Evolutionary conservation across 2,888 invertebrate genomes (phyloP), one percentile per base, ranked within the genome.

Genomic region (Caradrina clavipalpis): DNA sequence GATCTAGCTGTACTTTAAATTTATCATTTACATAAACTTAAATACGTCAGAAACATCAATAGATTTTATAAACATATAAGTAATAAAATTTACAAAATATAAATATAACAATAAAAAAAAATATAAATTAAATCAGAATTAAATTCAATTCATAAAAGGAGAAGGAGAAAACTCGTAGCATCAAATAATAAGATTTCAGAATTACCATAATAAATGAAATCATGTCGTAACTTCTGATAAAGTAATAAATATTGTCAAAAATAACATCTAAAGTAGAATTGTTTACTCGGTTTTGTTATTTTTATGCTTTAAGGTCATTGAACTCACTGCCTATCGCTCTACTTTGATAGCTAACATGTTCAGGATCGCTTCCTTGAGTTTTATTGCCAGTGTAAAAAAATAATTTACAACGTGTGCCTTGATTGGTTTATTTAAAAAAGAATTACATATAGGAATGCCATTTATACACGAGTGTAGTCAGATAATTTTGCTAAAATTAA

Each of bases 361-460:
- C 22, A 22, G 42, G 17, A 22, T 45, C 2, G 5, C 55, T 78
- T 60, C 51, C 49, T 42, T 39, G 35, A 45, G 53, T 45, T 21
- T 51, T 39, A 60, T 78, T 54, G 15, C 22, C 2, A 55, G 54
- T 17, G 19, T 55, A 22, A 47, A 53, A 50, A 63, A 35, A 42
- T 35, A 76, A 69, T 57, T 61, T 61, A 73, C 19, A 31, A 51
- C 21, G 45, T 69, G 3, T 75, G 13, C n/a, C 21, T 7, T 56
- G 57, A 64, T 70, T 74, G 42, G 45, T 56, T 63, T 54, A 54
- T 76, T 63, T 55, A 49, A 6, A 22, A 31, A 74, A 19, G 19
- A 15, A 49, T 59, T 21, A 63, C 63, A 70, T 49, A 64, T 39
- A 15, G 39, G n/a, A 19, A 49, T 49, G 0, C 26, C 19, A 17